phyloP scores from a whole-genome alignment of 2,888 invertebrate genomes.

The Brachyptera risi region DNA sequence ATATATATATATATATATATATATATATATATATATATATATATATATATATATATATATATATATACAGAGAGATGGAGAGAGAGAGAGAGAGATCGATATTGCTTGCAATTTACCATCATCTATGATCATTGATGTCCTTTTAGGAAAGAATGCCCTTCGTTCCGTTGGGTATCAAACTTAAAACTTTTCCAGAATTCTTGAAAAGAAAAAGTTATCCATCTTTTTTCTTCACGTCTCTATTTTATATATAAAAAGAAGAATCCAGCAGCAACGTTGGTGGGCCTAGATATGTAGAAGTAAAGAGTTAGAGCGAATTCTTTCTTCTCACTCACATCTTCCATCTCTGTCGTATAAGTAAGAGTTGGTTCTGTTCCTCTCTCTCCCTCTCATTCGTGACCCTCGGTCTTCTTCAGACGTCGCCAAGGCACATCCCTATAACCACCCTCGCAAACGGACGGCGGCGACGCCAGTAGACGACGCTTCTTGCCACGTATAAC shows the following conservation, averaged over 20 bases:
- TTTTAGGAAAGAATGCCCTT: conserved; percentile 12
- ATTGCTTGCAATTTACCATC: not conserved
- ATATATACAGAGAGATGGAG: no score
- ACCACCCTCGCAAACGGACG: conserved; percentile 9
- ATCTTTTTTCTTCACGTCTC: no score
- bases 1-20: no score
- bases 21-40: no score
- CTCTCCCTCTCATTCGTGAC: conserved; percentile 17
- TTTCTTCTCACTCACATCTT: conserved; percentile 2
- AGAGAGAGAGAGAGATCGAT: no score
- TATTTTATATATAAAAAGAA: conserved; percentile 12
- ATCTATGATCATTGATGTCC: conserved; percentile 13
- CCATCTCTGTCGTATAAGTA: not conserved
- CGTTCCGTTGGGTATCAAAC: conserved; percentile 21
- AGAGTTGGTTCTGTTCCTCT: conserved; percentile 14
- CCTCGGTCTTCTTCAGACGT: conserved; percentile 9
- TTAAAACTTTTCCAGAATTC: not conserved
- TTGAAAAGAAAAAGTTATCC: conserved; percentile 16
- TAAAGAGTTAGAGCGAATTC: conserved; percentile 23
- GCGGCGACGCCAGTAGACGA: conserved; percentile 7
- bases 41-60: no score
- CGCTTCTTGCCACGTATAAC: conserved; percentile 4
- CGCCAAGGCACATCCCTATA: no score
- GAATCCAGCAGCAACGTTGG: conserved; percentile 5
- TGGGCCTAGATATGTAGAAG: conserved; percentile 17